Evolutionary conservation across 2,888 invertebrate species (phyloP).

Genomic region (Graphium colonna): DNA sequence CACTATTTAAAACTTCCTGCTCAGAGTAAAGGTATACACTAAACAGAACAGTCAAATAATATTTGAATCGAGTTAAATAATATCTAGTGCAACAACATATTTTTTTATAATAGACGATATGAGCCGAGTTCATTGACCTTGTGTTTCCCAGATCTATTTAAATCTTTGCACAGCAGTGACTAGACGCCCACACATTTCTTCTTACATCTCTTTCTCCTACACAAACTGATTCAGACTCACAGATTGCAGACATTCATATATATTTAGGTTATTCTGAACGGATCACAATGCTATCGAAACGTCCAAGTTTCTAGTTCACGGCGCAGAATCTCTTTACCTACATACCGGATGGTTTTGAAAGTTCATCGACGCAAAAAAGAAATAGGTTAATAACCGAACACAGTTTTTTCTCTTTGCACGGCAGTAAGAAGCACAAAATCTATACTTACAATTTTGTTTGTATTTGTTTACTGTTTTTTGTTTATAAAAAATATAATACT

Average conservation of each 20-base stretch:
- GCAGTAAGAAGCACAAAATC: constrained; percentile 12
- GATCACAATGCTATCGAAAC: neutral
- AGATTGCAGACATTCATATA: neutral
- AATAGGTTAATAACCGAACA: constrained; percentile 23
- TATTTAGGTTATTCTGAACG: neutral
- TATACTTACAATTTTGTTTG: constrained; percentile 8
- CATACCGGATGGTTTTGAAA: constrained; percentile 21
- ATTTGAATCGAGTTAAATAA: too few relatives aligned
- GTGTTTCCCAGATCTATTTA: constrained; percentile 15
- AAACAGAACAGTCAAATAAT: too few relatives aligned
- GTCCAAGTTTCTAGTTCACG: constrained; percentile 2
- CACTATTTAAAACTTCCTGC: too few relatives aligned
- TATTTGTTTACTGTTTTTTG: too few relatives aligned
- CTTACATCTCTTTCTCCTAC: constrained; percentile 2
- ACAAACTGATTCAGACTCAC: neutral
- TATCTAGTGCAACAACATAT: too few relatives aligned
- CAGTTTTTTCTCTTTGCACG: constrained; percentile 9
- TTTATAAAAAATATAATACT: too few relatives aligned
- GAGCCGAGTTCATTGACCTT: constrained; percentile 21
- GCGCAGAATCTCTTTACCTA: constrained; percentile 17
- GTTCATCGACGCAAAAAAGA: constrained; percentile 24
- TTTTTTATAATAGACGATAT: constrained; percentile 7
- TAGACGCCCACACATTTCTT: constrained; percentile 8
- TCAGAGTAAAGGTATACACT: too few relatives aligned
- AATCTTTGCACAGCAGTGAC: constrained; percentile 5